Conservation (phyloP, 2,888 invertebrate species). For the Pyrrhia umbra region DNA sequence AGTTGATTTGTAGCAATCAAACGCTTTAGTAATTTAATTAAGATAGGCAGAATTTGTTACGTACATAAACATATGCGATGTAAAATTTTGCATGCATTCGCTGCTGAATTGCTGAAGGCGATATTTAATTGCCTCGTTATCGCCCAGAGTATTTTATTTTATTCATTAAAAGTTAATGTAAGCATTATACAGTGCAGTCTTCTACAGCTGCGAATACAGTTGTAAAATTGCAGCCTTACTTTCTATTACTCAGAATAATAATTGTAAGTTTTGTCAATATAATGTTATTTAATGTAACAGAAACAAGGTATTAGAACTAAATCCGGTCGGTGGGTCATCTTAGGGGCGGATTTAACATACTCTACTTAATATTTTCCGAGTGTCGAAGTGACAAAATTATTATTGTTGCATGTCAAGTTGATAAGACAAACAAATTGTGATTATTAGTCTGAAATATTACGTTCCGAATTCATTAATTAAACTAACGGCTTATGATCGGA, state of each 20-base stretch:
- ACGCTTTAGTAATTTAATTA: conserved; percentile 53
- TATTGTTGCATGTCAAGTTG: no score
- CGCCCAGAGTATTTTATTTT: conserved; percentile 26
- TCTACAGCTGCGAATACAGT: neutral
- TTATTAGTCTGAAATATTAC: no score
- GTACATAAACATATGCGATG: conserved; percentile 55
- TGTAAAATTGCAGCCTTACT: neutral
- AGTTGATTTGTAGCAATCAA: conserved; percentile 2
- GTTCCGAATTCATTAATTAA: neutral
- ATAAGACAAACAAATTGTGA: no score
- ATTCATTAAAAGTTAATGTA: neutral
- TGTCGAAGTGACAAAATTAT: no score
- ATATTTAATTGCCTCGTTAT: conserved; percentile 29
- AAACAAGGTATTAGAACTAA: no score
- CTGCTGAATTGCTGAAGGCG: conserved; percentile 15
- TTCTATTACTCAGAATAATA: neutral
- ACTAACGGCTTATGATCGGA: neutral
- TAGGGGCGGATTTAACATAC: no score
- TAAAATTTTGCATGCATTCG: conserved; percentile 18
- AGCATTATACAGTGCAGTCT: conserved; percentile 11
- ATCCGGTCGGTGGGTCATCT: no score
- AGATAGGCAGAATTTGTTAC: conserved; percentile 43
- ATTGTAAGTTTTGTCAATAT: no score
- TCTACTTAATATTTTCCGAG: no score
- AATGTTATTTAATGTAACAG: no score